These are phyloP conservation scores for Acestrorhynchus altus DNA, from an alignment of 2,797 vertebrate genomes.

Conservation along the genomic window DNA sequence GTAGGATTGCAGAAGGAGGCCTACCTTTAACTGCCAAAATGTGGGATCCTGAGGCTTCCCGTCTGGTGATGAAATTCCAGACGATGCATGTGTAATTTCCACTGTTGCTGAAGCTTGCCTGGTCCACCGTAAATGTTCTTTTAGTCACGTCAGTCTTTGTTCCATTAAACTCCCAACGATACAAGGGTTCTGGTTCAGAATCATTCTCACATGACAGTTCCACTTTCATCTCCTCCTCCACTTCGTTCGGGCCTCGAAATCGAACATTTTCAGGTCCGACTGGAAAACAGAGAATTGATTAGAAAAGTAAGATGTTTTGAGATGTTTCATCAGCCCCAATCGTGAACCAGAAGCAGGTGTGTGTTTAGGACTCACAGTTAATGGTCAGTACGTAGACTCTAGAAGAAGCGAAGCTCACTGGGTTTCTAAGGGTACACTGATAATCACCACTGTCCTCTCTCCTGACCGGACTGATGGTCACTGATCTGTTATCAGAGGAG, in stretches of 20 bases:
- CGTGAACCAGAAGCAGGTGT: neutral
- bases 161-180: slow-evolving; percentile 61
- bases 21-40: slow-evolving; percentile 57
- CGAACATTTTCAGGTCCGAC: slow-evolving; percentile 67
- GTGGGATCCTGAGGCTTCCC: neutral
- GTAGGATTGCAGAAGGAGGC: neutral
- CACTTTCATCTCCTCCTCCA: slow-evolving; percentile 1
- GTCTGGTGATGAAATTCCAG: slow-evolving; percentile 44
- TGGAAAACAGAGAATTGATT: slow-evolving; percentile 53
- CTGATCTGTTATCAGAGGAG: slow-evolving; percentile 46
- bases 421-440: slow-evolving; percentile 62
- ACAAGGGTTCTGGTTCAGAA: slow-evolving; percentile 54
- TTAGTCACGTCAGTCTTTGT: neutral
- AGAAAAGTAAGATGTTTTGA: no score
- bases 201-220: slow-evolving; percentile 57
- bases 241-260: slow-evolving; percentile 40
- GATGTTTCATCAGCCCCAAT: slow-evolving; percentile 1
- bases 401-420: slow-evolving; percentile 4
- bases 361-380: slow-evolving; percentile 59
- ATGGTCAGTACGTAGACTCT: slow-evolving; percentile 29
- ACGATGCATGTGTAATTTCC: slow-evolving; percentile 61
- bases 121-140: slow-evolving; percentile 4
- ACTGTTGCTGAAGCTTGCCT: slow-evolving; percentile 9
- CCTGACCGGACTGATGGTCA: slow-evolving; percentile 55
- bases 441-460: slow-evolving; percentile 65